Conservation (phyloP, 2,888 invertebrate species). For the Drosophila neutralis region DNA sequence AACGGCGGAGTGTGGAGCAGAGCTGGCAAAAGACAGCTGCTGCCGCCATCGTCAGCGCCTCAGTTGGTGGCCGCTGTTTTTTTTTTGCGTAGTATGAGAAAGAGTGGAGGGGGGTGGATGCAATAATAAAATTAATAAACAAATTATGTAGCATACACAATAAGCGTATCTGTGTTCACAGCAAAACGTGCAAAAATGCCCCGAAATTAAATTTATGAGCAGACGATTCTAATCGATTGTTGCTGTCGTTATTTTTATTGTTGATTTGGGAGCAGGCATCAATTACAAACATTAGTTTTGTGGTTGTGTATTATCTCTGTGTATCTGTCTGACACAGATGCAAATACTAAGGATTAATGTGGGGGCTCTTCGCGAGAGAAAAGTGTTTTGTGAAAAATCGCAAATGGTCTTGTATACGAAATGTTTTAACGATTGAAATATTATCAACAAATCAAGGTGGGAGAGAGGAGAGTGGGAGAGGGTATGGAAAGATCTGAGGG, state of each 20-base stretch:
- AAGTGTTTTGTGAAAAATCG: conserved; percentile 20
- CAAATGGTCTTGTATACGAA: conserved; percentile 26
- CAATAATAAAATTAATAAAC: conserved; percentile 57
- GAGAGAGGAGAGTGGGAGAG: not conserved
- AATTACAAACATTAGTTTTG: conserved; percentile 8
- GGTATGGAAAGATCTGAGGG: not conserved
- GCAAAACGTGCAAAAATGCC: conserved; percentile 56
- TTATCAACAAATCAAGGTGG: conserved; percentile 14
- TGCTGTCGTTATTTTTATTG: conserved; percentile 8
- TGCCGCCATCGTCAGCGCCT: conserved; percentile 48
- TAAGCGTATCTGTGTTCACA: conserved; percentile 28
- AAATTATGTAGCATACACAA: conserved; percentile 44
- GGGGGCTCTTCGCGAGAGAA: conserved; percentile 21
- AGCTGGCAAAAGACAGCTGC: conserved; percentile 30
- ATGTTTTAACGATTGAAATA: conserved; percentile 26
- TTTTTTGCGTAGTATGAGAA: conserved; percentile 13
- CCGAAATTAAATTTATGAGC: conserved; percentile 33
- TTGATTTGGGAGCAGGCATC: conserved; percentile 23
- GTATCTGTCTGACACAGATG: conserved; percentile 45
- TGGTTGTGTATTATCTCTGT: not conserved
- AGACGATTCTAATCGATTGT: conserved; percentile 32
- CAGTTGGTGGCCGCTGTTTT: conserved; percentile 61
- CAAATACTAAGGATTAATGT: conserved; percentile 14
- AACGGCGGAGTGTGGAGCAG: conserved; percentile 6
- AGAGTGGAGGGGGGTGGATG: not conserved